Evolutionary conservation across 2,888 invertebrate species (phyloP).

Genomic region (Chrysina gloriosa): DNA sequence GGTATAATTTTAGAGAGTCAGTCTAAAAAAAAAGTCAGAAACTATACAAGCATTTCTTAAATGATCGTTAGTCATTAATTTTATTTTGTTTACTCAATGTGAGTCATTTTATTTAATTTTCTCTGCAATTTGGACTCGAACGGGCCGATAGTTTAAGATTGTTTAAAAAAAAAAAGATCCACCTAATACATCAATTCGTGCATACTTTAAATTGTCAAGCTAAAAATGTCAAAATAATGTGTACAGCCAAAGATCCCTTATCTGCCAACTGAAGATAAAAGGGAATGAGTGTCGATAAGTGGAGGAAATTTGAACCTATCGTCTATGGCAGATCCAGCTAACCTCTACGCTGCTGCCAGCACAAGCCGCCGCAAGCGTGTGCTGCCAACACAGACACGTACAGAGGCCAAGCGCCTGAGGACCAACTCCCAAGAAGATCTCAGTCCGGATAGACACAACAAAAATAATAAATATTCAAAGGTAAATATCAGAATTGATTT

Average conservation of each 20-base stretch:
- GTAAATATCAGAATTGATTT: slow-evolving; percentile 19
- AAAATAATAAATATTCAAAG: slow-evolving; percentile 35
- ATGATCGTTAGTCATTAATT: slow-evolving; percentile 26
- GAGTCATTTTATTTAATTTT: slow-evolving; percentile 26
- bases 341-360: slow-evolving; percentile 74
- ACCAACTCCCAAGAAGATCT: slow-evolving; percentile 66
- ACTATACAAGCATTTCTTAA: slow-evolving; percentile 6
- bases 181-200: slow-evolving; percentile 20
- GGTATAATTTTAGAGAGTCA: slow-evolving; percentile 16
- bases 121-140: slow-evolving; percentile 3
- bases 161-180: background rate
- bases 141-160: slow-evolving; percentile 2
- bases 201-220: slow-evolving; percentile 40
- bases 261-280: slow-evolving; percentile 57
- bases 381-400: slow-evolving; percentile 70
- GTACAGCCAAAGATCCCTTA: slow-evolving; percentile 42
- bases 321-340: slow-evolving; percentile 94
- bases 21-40: slow-evolving; percentile 17
- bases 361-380: slow-evolving; percentile 67
- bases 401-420: slow-evolving; percentile 71
- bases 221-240: slow-evolving; percentile 43
- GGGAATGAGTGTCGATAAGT: slow-evolving; percentile 68
- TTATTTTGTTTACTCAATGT: slow-evolving; percentile 33
- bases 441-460: slow-evolving; percentile 48
- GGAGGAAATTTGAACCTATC: slow-evolving; percentile 81